Conservation (phyloP, 1,140 invertebrate species). For the Drosophila nebulosa region DNA sequence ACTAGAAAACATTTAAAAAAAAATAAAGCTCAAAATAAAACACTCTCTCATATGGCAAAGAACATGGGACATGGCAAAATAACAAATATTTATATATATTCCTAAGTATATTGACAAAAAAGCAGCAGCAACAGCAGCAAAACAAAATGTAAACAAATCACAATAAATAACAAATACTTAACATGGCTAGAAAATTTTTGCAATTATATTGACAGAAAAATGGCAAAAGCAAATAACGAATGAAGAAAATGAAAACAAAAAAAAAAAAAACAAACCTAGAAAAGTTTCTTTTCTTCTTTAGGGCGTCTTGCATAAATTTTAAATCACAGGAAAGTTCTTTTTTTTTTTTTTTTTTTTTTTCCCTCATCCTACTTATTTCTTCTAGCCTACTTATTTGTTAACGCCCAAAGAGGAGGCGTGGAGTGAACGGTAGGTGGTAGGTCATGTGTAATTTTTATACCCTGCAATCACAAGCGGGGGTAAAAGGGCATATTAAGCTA, state of each 20-base stretch:
- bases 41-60: background rate
- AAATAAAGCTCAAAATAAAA: background rate
- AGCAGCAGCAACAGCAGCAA: too few relatives aligned
- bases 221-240: constrained; percentile 11
- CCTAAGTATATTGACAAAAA: background rate
- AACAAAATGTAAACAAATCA: constrained; percentile 13
- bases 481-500: background rate
- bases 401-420: background rate
- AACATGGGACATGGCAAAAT: background rate
- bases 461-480: background rate
- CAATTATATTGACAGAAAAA: constrained; percentile 47
- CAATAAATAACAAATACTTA: constrained; percentile 14
- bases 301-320: constrained; percentile 38
- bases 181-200: constrained; percentile 38
- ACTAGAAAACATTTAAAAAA: constrained; percentile 27
- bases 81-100: background rate
- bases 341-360: too few relatives aligned
- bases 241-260: constrained; percentile 1
- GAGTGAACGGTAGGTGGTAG: background rate
- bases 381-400: background rate
- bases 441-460: background rate
- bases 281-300: background rate
- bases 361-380: background rate
- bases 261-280: background rate
- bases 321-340: background rate